phyloP scores from a whole-genome alignment of 1,140 invertebrate genomes.

The Latrodectus geometricus region DNA sequence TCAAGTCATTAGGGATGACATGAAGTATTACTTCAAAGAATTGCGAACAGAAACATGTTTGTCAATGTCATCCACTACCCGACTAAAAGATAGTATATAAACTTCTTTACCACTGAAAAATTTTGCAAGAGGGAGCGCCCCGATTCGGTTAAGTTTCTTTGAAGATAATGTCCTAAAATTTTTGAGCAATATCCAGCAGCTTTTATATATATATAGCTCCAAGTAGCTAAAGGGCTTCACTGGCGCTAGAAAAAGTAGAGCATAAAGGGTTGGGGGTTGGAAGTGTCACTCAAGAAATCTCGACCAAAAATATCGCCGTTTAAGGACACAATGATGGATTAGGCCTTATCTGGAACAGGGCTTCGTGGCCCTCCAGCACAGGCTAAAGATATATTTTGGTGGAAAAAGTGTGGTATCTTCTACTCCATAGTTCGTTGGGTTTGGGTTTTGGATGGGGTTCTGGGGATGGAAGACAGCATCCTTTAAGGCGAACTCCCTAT shows the following conservation, averaged over 20 bases:
- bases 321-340: constrained; percentile 59
- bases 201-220: neutral
- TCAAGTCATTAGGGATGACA: neutral
- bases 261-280: neutral
- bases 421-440: neutral
- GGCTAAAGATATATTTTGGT: neutral
- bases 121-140: neutral
- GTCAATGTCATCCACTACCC: constrained; percentile 32
- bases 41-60: constrained; percentile 10
- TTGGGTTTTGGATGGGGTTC: constrained; percentile 1
- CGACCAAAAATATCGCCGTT: constrained; percentile 50
- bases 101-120: constrained; percentile 30
- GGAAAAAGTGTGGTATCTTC: neutral
- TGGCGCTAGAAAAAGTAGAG: neutral
- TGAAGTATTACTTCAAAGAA: neutral
- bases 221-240: constrained; percentile 21
- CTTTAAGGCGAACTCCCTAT: neutral
- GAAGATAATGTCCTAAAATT: constrained; percentile 20
- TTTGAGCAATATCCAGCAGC: constrained; percentile 46
- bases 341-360: neutral
- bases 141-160: neutral
- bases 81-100: constrained; percentile 3
- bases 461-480: constrained; percentile 14
- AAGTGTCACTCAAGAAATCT: constrained; percentile 52
- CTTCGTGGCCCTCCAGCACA: neutral